Base-by-base conservation (phyloP, 2,797 vertebrate genomes). In the Tapera naevia region DNA sequence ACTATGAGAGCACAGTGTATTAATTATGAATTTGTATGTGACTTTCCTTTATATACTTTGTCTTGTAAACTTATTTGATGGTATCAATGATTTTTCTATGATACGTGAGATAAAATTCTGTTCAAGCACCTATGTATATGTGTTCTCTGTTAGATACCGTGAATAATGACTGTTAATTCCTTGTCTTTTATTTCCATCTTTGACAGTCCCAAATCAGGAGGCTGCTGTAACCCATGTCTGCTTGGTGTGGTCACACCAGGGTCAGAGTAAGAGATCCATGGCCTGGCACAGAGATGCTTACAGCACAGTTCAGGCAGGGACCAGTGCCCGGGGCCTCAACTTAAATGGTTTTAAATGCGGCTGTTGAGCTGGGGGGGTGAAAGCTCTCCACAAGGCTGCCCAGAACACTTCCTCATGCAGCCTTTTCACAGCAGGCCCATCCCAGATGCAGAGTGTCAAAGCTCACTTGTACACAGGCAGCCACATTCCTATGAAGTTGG, bases 31-130 rank as follows among this genome's bases (percentile, higher is more conserved):
- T 85, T 78, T 66, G 6, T 91, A 23, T 65, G 35, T 86, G 33
- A 91, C 57, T 92, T 86, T 82, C 27, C 62, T 84, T 86, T 66
- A 8, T 73, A 32, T 35, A 14, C 8, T 91, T 75, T 66, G 35
- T 88, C 65, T 65, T 64, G 16, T 85, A 35, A 91, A 79, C 61
- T 71, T 90, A 15, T 18, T 80, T 78, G 72, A 62, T 80, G 22
- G 19, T 30, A 28, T 19, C 51, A 3, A 10, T 92, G 79, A 75
- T 91, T 89, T 93, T 94, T 93, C 88, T 91, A 37, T 85, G 37
- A 75, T 53, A 61, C 0, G 2, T 66, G 56, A 89, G 96, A 88
- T 96, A 94, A 96, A 95, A 7, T 65, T 81, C 60, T 24, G 69
- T 92, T 91, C 53, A 25, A 88, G 75, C 69, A 72, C 24, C 11